Percentiles rank a stretch among this genome's conserved stretches.
phyloP scores from a whole-genome alignment of 2,113 vertebrate genomes.

The Python bivittatus region DNA sequence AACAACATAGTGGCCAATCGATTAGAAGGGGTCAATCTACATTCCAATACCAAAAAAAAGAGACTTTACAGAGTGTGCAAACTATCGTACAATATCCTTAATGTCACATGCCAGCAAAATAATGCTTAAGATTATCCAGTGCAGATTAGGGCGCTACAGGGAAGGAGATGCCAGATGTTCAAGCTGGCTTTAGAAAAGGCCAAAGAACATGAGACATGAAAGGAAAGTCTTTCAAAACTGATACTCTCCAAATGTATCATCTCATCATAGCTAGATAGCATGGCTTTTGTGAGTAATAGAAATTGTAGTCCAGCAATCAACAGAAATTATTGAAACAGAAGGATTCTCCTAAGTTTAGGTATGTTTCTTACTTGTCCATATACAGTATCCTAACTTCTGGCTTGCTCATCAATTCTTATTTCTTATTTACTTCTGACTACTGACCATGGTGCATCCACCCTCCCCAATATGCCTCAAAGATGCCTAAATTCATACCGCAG shows the following conservation, averaged over 20 bases:
- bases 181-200: no score
- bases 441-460: not conserved
- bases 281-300: not conserved
- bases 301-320: not conserved
- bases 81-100: no score
- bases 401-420: not conserved
- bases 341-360: not conserved
- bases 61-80: no score
- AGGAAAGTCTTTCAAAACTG: not conserved
- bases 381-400: not conserved
- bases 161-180: no score
- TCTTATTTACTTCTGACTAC: not conserved
- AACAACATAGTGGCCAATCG: no score
- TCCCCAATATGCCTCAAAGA: not conserved
- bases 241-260: not conserved
- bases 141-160: no score
- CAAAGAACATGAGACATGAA: no score
- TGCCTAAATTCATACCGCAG: not conserved
- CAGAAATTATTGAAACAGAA: not conserved
- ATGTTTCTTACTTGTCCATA: not conserved
- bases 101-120: no score
- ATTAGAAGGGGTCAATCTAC: no score
- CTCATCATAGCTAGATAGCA: not conserved
- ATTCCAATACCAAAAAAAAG: no score
- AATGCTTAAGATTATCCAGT: no score